Conservation (phyloP, 2,797 vertebrate species). For the Enteromius unitaeniatus region DNA sequence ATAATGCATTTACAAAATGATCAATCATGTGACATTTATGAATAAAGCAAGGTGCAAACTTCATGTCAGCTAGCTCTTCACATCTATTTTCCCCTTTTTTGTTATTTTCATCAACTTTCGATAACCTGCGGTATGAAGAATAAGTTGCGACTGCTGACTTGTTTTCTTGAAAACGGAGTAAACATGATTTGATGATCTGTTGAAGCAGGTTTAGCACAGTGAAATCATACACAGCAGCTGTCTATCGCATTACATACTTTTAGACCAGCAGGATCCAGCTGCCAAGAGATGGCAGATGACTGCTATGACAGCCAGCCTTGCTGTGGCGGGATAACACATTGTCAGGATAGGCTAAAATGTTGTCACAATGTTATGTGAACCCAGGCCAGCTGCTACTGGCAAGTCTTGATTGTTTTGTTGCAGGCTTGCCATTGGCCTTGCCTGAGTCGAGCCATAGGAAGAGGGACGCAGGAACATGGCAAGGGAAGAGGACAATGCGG, state of each 20-base stretch:
- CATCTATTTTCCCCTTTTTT: not conserved
- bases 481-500: conserved; percentile 57
- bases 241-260: conserved; percentile 12
- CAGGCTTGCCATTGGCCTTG: conserved; percentile 63
- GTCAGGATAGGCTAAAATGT: conserved; percentile 45
- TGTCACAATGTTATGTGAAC: conserved; percentile 38
- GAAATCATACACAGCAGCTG: conserved; percentile 14
- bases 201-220: not conserved
- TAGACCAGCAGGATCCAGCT: conserved; percentile 33
- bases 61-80: not conserved
- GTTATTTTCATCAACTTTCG: not conserved
- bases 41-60: not conserved
- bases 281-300: conserved; percentile 28
- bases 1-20: not conserved
- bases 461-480: conserved; percentile 72
- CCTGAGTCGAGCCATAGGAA: conserved; percentile 69
- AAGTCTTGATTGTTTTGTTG: conserved; percentile 51
- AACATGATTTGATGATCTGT: conserved; percentile 17
- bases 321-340: conserved; percentile 33
- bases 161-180: not conserved
- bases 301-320: conserved; percentile 22
- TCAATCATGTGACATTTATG: not conserved
- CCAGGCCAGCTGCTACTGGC: conserved; percentile 42
- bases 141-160: not conserved
- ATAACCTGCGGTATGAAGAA: not conserved